These are phyloP conservation scores for Apostichopus japonicus DNA, from an alignment of 35 echinoderm and acorn worm genomes.

Conservation along the genomic window DNA sequence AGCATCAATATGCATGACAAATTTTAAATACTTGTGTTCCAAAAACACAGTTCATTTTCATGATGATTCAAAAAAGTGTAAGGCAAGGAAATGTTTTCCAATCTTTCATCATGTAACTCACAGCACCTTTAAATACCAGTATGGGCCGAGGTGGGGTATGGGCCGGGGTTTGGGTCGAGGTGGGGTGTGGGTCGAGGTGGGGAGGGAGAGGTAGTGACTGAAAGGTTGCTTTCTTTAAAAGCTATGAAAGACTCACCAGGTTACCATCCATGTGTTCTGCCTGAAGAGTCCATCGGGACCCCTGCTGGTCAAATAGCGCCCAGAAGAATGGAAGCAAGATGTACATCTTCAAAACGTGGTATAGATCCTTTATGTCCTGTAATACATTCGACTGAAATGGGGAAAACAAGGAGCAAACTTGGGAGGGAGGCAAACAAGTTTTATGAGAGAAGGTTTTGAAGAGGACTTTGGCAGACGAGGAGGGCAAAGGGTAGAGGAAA, in stretches of 20 bases:
- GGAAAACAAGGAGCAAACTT: not conserved
- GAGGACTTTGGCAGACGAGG: not conserved
- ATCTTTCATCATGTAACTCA: too few relatives aligned
- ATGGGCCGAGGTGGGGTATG: too few relatives aligned
- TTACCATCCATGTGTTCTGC: slow-evolving; percentile 95
- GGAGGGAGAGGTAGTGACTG: too few relatives aligned
- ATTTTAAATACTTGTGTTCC: too few relatives aligned
- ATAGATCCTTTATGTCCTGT: slow-evolving; percentile 87
- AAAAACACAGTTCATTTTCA: too few relatives aligned
- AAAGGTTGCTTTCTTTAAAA: too few relatives aligned
- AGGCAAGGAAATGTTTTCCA: too few relatives aligned
- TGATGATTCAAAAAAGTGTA: too few relatives aligned
- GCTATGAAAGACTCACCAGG: slow-evolving; percentile 60
- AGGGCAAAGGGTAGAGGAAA: not conserved
- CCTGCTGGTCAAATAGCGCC: slow-evolving; percentile 99
- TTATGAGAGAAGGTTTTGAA: not conserved
- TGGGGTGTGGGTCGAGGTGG: too few relatives aligned
- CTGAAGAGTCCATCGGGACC: slow-evolving; percentile 94
- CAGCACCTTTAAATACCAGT: too few relatives aligned
- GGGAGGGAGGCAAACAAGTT: not conserved
- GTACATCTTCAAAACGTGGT: slow-evolving; percentile 89
- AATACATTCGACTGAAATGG: slow-evolving; percentile 67
- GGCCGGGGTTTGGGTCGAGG: too few relatives aligned
- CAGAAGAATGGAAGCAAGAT: slow-evolving; percentile 92
- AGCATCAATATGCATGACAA: too few relatives aligned